Evolutionary conservation across 2,797 vertebrate species (phyloP).

Genomic region (Streptopelia turtur): DNA sequence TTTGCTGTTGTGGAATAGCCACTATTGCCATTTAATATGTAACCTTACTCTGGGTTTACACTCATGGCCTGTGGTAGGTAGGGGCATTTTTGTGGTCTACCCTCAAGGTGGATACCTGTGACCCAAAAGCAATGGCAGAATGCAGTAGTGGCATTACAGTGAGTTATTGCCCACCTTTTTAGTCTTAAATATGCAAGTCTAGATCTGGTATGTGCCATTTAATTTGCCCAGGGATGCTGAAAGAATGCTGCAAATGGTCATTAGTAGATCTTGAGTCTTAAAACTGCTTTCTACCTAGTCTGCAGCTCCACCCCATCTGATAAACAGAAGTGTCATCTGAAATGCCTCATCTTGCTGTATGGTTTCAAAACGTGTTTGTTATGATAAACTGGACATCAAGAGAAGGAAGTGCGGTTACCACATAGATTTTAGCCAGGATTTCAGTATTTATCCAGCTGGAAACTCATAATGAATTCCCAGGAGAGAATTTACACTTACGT

Average conservation of each 20-base stretch:
- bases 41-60: not conserved
- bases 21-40: not conserved
- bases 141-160: not conserved
- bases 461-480: not conserved
- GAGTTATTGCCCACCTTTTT: not conserved
- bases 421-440: not conserved
- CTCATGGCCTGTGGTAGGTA: accelerated
- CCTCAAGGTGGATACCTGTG: not conserved
- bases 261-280: not conserved
- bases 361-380: not conserved
- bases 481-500: not conserved
- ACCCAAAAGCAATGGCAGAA: not conserved
- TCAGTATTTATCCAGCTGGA: not conserved
- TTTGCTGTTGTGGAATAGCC: not conserved
- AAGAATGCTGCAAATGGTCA: not conserved
- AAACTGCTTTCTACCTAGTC: not conserved
- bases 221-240: not conserved
- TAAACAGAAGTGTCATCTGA: not conserved
- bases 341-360: not conserved
- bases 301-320: not conserved
- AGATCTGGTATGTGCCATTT: not conserved
- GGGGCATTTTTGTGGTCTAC: not conserved
- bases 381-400: not conserved
- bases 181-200: not conserved
- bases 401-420: not conserved